phyloP scores from a whole-genome alignment of 2,797 vertebrate species.

The Nyctalus aviator region DNA sequence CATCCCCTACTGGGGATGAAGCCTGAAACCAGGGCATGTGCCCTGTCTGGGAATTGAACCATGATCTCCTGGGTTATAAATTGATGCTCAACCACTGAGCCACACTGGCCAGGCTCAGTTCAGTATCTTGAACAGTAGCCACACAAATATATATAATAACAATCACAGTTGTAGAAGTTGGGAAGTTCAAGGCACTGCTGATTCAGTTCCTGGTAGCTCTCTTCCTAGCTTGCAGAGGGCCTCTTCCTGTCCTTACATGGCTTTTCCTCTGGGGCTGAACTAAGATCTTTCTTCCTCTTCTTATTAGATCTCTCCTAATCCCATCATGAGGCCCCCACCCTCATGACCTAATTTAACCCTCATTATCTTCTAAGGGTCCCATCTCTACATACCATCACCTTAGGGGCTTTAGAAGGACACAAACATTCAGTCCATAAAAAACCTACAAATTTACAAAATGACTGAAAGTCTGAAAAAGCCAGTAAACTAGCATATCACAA shows the following conservation, averaged over 20 bases:
- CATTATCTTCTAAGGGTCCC: not conserved
- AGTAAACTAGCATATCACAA: not conserved
- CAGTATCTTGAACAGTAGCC: not conserved
- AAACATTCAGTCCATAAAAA: not conserved
- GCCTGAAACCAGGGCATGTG: too few species aligned
- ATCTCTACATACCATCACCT: not conserved
- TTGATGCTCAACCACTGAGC: too few species aligned
- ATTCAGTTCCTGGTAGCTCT: not conserved
- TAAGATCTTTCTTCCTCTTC: not conserved
- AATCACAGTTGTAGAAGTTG: not conserved
- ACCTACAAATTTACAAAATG: not conserved
- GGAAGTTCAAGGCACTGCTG: not conserved
- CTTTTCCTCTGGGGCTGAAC: not conserved
- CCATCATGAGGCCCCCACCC: not conserved
- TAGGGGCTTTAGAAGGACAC: not conserved
- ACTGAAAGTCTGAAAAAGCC: not conserved
- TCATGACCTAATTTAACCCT: not conserved
- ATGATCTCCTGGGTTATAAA: too few species aligned
- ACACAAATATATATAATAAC: not conserved
- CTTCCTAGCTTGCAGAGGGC: not conserved
- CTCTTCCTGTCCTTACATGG: not conserved
- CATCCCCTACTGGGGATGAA: too few species aligned
- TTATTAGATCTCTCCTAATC: not conserved
- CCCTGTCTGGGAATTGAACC: too few species aligned
- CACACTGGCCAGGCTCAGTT: not conserved